Base-by-base conservation (phyloP, 2,888 invertebrate species). In the Achlya flavicornis region DNA sequence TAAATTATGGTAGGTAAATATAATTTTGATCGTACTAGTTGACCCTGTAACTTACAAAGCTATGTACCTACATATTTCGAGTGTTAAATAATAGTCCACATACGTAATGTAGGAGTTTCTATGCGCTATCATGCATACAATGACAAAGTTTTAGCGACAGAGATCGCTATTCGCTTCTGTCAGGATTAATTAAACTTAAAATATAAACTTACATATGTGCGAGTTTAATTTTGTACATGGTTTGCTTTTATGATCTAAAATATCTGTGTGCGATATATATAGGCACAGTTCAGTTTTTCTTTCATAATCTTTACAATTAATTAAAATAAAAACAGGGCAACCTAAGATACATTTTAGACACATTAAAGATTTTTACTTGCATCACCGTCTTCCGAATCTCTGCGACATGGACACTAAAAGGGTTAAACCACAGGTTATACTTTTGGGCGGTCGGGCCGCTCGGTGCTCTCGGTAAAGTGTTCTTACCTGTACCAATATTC, bases 401-500 rank as follows among this genome's bases (percentile, higher is more conserved):
- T 26, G 26, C 2, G 26, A 26, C 35, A 7, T 35, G 35, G 35
- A 35, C 4, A 35, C 1, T 35, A 35, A 38, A 38, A 38, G 8
- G 38, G 7, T 10, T 1, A 10, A 38, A 10, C n/a, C n/a, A n/a
- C n/a, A n/a, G n/a, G n/a, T n/a, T n/a, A n/a, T n/a, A n/a, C 26
- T 26, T 10, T 38, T 10, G 10, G 8, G 38, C 38, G 10, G 7
- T 38, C 10, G n/a, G n/a, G n/a, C n/a, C n/a, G n/a, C 41, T 41
- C 41, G 12, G 12, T 11, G 11, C 41, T 41, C 6, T 6, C 41
- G 12, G 12, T 41, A 41, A 12, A 12, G 3, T 41, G 12, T 12
- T 12, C 41, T 58, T 86, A 96, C 96, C 97, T 96, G 91, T 98
- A 98, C 98, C 98, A 98, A 89, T 98, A 98, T 85, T 98, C 98